Evolutionary conservation across 2,888 invertebrate genomes (phyloP), one percentile per base, ranked within the genome.

Genomic region (Therioaphis trifolii): DNA sequence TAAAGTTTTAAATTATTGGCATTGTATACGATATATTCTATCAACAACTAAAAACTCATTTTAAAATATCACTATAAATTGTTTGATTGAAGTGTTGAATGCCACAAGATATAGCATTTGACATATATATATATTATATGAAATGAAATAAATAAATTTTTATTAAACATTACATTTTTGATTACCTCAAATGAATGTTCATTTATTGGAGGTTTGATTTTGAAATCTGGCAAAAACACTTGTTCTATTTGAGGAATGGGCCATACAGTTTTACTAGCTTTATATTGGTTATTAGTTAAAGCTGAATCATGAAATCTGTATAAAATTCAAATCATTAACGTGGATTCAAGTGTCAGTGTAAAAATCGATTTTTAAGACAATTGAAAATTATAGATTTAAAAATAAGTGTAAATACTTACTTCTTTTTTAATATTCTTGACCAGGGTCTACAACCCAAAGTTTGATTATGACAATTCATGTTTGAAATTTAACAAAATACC

Each of bases 221-320:
- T 94, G 88, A 96, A 97, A 89, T 96, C 95, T 84, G 97, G 96
- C 85, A 96, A 90, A 89, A 97, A 97, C 86, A 94, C 91, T 29
- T 94, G 93, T 89, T 96, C 96, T 86, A 93, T 92, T 87, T 94
- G 92, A 68, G 95, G 92, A 29, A 95, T 93, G 3, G 95, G 96
- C 94, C 95, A 96, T 86, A 92, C 91, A 58, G 95, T 95, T 89
- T 94, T 95, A 85, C 91, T 89, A 55, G 89, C 89, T 86, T 89
- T 89, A 85, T 90, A 86, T 46, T 92, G 91, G 87, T 92, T 91
- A 80, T 90, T 91, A 86, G 93, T 88, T 86, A 93, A 88, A 72
- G 92, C 92, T 85, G 91, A 90, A 87, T 92, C 91, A 89, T 92
- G 92, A 92, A 93, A 93, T 88, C 93, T 93, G 27, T 18, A 40